Percentiles rank a stretch among this genome's conserved stretches.
These are phyloP conservation scores for Taeniopygia guttata DNA, from an alignment of 2,797 vertebrate species.

Conservation along the genomic window DNA sequence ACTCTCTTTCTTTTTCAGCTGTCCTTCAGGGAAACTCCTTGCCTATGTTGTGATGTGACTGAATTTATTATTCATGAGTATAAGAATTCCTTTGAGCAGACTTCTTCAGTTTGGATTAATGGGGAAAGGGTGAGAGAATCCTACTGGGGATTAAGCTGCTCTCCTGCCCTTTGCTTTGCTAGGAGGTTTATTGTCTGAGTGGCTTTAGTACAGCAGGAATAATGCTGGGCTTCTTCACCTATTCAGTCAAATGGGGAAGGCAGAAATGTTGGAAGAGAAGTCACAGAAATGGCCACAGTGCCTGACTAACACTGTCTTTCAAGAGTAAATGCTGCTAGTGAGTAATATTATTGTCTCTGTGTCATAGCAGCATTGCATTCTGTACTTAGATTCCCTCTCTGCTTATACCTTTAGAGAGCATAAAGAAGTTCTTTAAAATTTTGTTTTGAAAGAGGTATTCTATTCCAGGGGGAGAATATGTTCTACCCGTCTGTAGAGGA, in stretches of 20 bases:
- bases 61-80: slow-evolving; percentile 52
- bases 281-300: background rate
- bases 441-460: background rate
- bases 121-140: background rate
- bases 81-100: slow-evolving; percentile 27
- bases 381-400: background rate
- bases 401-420: background rate
- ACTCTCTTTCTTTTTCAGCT: background rate
- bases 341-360: background rate
- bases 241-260: background rate
- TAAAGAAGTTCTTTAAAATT: background rate
- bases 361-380: background rate
- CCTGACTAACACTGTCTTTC: background rate
- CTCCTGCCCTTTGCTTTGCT: slow-evolving; percentile 24
- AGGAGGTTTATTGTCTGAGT: background rate
- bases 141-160: background rate
- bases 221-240: background rate
- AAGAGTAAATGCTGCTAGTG: background rate
- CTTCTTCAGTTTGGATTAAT: slow-evolving; percentile 8
- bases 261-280: background rate
- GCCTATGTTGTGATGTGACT: background rate
- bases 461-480: background rate
- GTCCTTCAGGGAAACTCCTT: slow-evolving; percentile 31
- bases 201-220: background rate
- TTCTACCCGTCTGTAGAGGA: background rate